Conservation (phyloP, 2,113 vertebrate genomes). For the Stictonetta naevosa region DNA sequence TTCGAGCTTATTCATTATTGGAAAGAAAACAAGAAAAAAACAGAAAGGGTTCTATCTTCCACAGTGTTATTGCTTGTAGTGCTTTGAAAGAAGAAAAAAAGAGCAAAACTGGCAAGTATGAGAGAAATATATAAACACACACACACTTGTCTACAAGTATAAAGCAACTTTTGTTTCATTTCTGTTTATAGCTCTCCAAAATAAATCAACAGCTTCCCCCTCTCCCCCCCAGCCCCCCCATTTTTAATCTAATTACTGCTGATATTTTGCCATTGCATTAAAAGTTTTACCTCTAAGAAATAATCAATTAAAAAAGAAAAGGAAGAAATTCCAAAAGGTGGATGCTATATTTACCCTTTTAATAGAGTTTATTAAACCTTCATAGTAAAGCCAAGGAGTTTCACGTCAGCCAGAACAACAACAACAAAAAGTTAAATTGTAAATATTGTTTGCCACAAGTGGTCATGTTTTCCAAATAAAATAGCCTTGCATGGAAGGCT, state of each 20-base stretch:
- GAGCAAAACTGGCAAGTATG: constrained; percentile 6
- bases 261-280: background rate
- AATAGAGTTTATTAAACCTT: background rate
- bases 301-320: constrained; percentile 16
- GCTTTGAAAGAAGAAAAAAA: constrained; percentile 32
- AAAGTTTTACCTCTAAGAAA: constrained; percentile 30
- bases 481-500: background rate
- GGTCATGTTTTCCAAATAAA: constrained; percentile 56
- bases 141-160: constrained; percentile 22
- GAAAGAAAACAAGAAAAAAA: constrained; percentile 31
- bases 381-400: background rate
- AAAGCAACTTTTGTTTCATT: constrained; percentile 57
- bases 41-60: constrained; percentile 44
- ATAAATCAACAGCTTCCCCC: background rate
- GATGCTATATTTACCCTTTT: constrained; percentile 45
- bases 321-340: background rate
- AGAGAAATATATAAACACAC: constrained; percentile 30
- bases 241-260: constrained; percentile 44
- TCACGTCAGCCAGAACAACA: background rate
- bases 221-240: background rate
- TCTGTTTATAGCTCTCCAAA: constrained; percentile 14
- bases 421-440: background rate
- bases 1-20: constrained; percentile 32
- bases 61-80: background rate
- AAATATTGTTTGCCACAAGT: background rate